Base-by-base conservation (phyloP, 2,113 vertebrate genomes). In the Larimichthys polyactis region DNA sequence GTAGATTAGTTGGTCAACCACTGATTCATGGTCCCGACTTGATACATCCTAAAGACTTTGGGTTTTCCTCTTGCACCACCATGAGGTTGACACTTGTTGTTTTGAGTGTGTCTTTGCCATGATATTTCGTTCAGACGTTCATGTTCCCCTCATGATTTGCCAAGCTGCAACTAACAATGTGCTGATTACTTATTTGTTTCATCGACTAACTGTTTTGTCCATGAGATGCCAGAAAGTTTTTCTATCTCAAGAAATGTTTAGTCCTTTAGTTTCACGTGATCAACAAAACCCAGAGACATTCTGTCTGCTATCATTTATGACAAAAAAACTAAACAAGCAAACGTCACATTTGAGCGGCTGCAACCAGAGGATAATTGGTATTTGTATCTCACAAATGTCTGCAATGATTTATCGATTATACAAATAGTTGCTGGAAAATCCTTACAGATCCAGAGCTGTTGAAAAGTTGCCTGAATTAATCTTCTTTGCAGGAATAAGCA, bases 401-500 rank as follows among this genome's bases (percentile, higher is more conserved):
- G 12, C 7, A 57, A 46, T 49, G 29, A 67, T 68, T 69, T 63
- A 40, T 64, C 16, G 0, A 60, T 78, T 24, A 32, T 49, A 5
- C 5, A 60, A 43, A 75, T 32, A 64, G 60, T 55, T 79, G 27
- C 22, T 49, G 40, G 44, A 11, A 75, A 65, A 24, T 20, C 0
- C 0, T 63, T 73, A 58, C 27, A 44, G 55, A 43, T 82, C 40
- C n/a, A 3, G n/a, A 46, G 27, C 62, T 16, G 27, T 29, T 49
- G 70, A 40, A 9, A 59, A 64, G n/a, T n/a, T n/a, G 49, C 32
- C 65, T 55, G 7, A 58, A 65, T 40, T 16, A 11, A 54, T 67
- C 36, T 69, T 24, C 75, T 78, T 75, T 46, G 51, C 40, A 59
- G 29, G 20, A 17, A 14, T 65, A 64, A 84, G 58, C 70, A 76